These are phyloP conservation scores for Crematogaster levior DNA, from an alignment of 2,888 invertebrate species.

Conservation along the genomic window DNA sequence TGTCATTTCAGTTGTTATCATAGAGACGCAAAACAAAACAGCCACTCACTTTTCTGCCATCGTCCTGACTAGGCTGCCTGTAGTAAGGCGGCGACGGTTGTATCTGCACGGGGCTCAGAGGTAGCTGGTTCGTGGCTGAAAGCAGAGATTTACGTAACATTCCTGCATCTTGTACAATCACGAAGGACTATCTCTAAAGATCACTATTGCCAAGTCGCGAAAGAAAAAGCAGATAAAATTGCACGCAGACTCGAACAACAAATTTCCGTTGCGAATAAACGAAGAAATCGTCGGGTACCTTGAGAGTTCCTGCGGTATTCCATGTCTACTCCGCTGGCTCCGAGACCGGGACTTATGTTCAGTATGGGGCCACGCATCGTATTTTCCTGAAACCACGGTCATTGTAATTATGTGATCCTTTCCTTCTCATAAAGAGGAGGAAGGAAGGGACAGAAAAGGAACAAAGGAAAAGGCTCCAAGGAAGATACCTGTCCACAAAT, in stretches of 20 bases:
- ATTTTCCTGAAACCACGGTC: conserved; percentile 78
- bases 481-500: conserved; percentile 86
- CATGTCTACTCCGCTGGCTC: conserved; percentile 82
- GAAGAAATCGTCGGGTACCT: conserved; percentile 69
- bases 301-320: conserved; percentile 82
- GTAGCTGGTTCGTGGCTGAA: conserved; percentile 85
- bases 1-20: not conserved
- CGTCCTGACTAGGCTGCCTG: conserved; percentile 87
- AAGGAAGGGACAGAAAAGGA: no score
- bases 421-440: not conserved
- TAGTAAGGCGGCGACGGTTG: conserved; percentile 87
- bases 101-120: conserved; percentile 87
- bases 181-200: not conserved
- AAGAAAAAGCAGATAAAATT: not conserved
- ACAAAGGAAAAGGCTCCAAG: not conserved
- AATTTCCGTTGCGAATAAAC: not conserved
- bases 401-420: not conserved
- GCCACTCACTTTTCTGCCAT: conserved; percentile 87
- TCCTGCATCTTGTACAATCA: conserved; percentile 26
- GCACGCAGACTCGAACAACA: not conserved
- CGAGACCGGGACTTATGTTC: conserved; percentile 85
- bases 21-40: conserved; percentile 2
- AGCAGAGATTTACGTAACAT: conserved; percentile 4
- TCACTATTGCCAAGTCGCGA: not conserved
- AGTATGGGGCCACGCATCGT: conserved; percentile 84